Evolutionary conservation across 2,888 invertebrate genomes (phyloP), one percentile per base, ranked within the genome.

Genomic region (Zaprionus lineosus): DNA sequence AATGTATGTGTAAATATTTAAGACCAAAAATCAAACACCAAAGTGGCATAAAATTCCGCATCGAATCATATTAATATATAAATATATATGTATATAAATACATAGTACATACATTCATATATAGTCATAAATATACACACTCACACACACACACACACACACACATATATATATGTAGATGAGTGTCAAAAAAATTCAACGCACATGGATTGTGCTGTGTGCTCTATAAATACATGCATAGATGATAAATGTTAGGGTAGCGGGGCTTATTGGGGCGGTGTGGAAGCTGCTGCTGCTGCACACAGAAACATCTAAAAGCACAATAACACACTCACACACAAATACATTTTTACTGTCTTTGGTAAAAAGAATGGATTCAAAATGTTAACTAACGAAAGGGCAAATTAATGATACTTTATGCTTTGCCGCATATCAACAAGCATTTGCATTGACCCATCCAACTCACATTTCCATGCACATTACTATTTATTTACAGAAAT

Each of bases 141-240:
- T 8, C 16, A 53, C n/a, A 47, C 11, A 15, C 9, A 51, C 7
- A 51, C 8, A 44, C 11, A 28, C n/a, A 11, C 1, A 18, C 6
- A 28, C 7, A 31, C 33, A 44, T 16, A 36, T 6, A 29, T 11
- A 39, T 18, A 39, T 31, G 29, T 3, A 21, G 28, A 46, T 36
- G 39, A 46, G 52, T 67, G 68, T 61, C 40, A 67, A 52, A 60
- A 44, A 67, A 82, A 71, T 58, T 37, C 29, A 68, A 55, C 76
- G 76, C 77, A 78, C 81, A 78, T 84, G 78, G 81, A 83, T 64
- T 68, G 57, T 46, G 59, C 39, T 33, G n/a, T n/a, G 50, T 52
- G 56, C 66, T 58, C 73, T 78, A 78, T 70, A 78, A 78, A 78
- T 84, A 84, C 71, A 65, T 56, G 51, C 41, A 59, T 31, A 40